Evolutionary conservation across 2,113 vertebrate species (phyloP), one percentile per base, ranked within the genome.

Genomic region (Corydoras maculifer): DNA sequence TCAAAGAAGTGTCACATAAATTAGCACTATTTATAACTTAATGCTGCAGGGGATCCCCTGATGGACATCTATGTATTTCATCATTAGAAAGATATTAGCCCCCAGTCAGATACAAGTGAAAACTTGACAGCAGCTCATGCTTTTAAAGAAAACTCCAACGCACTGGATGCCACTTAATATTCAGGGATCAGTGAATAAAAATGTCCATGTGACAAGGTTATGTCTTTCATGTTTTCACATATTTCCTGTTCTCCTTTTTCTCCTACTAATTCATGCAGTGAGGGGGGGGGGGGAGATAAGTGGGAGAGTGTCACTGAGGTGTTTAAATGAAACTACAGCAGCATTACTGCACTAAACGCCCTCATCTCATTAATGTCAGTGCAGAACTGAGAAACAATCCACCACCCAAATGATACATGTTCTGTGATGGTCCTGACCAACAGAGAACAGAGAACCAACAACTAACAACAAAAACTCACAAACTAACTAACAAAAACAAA

Each of bases 31-130:
- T 49, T 35, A 67, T 59, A 73, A 31, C 9, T 31, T 18, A 73
- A n/a, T 29, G 65, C 72, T 62, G 48, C 11, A 62, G 72, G 72
- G 65, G 9, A 62, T 68, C 48, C 8, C 65, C 32, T 68, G 72
- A 74, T 49, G 31, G 59, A 74, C 32, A 14, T 55, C 58, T 14
- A 53, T 5, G 31, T 54, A 68, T 74, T 51, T 68, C 65, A 62
- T 74, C 65, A 31, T 4, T 54, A 25, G 58, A 25, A 30, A 68
- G 51, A 74, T 62, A 54, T 25, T 25, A 74, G 53, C 72, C 65
- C 66, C 51, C 59, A 60, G 65, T 62, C 59, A 74, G 65, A 58
- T 62, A 67, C 72, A 74, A 68, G 72, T 62, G 62, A 74, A 30
- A 62, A 68, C 72, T 62, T 57, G 72, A 57, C 43, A 54, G 13